Percentiles rank a stretch among this genome's conserved stretches.
Conservation (phyloP, 2,888 invertebrate species). For the Buathra laborator region DNA sequence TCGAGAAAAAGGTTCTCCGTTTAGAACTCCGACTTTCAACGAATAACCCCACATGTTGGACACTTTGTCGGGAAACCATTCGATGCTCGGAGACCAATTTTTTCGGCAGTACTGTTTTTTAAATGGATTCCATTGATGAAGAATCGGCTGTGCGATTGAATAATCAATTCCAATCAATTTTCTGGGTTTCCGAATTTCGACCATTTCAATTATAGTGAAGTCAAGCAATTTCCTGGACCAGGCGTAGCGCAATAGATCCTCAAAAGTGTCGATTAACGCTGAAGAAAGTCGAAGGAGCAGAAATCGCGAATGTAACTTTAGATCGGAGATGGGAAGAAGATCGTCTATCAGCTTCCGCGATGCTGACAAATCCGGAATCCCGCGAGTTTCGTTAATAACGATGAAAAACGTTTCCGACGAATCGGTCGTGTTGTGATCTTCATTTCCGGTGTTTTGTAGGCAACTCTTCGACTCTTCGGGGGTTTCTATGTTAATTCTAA, state of each 20-base stretch:
- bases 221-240: constrained; percentile 64
- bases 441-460: not conserved
- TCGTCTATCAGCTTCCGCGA: constrained; percentile 34
- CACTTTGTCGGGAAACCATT: constrained; percentile 70
- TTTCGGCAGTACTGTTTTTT: constrained; percentile 35
- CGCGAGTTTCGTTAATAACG: constrained; percentile 12
- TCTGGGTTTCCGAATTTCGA: not conserved
- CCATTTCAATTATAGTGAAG: constrained; percentile 66
- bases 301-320: constrained; percentile 17
- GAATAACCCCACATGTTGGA: constrained; percentile 69
- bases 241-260: constrained; percentile 52
- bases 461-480: too few species aligned
- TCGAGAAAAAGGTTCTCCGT: constrained; percentile 38
- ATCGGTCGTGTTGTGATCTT: not conserved
- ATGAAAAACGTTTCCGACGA: constrained; percentile 34
- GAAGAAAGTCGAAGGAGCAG: constrained; percentile 45
- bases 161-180: not conserved
- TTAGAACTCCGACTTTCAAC: constrained; percentile 31
- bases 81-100: constrained; percentile 27
- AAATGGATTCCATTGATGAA: constrained; percentile 71
- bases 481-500: too few species aligned
- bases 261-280: constrained; percentile 24
- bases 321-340: constrained; percentile 11
- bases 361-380: not conserved
- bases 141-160: not conserved